Base-by-base conservation (phyloP, 2,888 invertebrate genomes). In the Xestia sexstrigata region DNA sequence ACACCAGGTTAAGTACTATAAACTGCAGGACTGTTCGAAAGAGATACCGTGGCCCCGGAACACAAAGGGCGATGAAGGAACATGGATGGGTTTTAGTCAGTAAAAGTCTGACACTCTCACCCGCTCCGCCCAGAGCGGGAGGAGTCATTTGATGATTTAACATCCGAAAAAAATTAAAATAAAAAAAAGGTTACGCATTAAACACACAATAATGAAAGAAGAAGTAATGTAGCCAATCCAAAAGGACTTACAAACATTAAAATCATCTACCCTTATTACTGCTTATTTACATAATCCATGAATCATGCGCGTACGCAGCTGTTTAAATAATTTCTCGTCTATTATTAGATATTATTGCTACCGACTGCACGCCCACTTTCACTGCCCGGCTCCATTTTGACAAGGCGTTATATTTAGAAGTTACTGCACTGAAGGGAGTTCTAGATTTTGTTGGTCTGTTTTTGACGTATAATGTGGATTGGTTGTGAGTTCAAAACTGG, bases 241-340 rank as follows among this genome's bases (percentile, higher is more conserved):
- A 60, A 72, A 62, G 17, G 23, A 49, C 23, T 77, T 39, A 70
- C 70, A 13, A 58, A 26, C 47, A 76, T 68, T 30, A n/a, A 79
- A 49, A 80, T 70, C 70, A 76, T 66, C 11, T 52, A 39, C 71
- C 68, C 67, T 65, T 42, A 63, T 58, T 75, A 49, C 45, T 52
- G 17, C 49, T 60, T 85, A 86, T 87, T 86, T 85, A 86, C 86
- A 84, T 82, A 83, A 81, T 75, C 73, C 63, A 82, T 89, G 86
- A 89, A 49, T 89, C 88, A 89, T 70, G 49, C 65, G 39, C 39
- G 45, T 23, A 62, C 65, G 65, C 89, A 89, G 89, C 89, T 89
- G 89, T 85, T 85, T 77, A 87, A 89, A 89, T 89, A 86, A 86
- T 83, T 62, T 71, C 85, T 60, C 66, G 65, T 70, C 68, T 81